Base-by-base conservation (phyloP, 2,888 invertebrate genomes). In the Hedya salicella region DNA sequence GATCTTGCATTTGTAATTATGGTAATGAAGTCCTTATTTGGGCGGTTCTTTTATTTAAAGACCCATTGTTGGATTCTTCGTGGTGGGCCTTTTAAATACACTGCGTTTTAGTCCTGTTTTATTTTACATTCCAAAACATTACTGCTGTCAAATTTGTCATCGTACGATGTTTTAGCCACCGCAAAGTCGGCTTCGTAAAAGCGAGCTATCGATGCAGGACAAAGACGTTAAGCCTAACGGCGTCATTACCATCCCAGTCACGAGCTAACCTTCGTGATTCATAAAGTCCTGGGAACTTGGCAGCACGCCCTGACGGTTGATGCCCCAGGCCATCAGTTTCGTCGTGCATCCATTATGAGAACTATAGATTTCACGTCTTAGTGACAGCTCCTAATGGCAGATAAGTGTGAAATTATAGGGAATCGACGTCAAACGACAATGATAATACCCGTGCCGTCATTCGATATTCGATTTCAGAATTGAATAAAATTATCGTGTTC, bases 21-120 rank as follows among this genome's bases (percentile, higher is more conserved):
- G 82, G 74, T 81, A 80, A 80, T 79, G 76, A 75, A 62, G 70
- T 73, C 82, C 80, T 78, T 82, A 77, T 82, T 81, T 75, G 77
- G 65, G 77, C 69, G 70, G 68, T 71, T 73, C 71, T 69, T 76
- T 78, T 74, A 68, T 76, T 74, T 70, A 73, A 73, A 71, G 69
- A 70, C 74, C 76, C 75, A 73, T 75, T 77, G 77, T 77, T 75
- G 71, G 60, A 66, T 48, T 30, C 66, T 63, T 64, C 71, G 69
- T 60, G 71, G 74, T 69, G 71, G 68, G 67, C 68, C 65, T 42
- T 69, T 73, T 69, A 70, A 75, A 73, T 74, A 70, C 67, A 69
- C n/a, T n/a, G 68, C 53, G 17, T 44, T 36, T 17, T 32, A 11
- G 60, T 53, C 46, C 17, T 60, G 39, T 61, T 66, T 60, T n/a